Conservation (phyloP, 1,140 invertebrate species). For the Ceratina australensis region DNA sequence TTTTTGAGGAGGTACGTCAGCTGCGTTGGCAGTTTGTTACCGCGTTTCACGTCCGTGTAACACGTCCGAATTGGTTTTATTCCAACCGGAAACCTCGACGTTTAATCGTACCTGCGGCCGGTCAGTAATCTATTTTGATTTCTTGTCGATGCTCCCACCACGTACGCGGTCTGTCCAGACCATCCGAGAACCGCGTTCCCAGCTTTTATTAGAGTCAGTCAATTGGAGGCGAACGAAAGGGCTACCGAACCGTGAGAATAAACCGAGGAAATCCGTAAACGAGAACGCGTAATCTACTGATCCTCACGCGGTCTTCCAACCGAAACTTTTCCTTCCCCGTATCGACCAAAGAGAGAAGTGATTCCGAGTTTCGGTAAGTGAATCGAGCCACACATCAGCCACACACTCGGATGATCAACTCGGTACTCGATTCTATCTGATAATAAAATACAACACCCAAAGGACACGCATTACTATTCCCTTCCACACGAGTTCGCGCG, state of each 20-base stretch:
- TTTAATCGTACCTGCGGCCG: conserved; percentile 35
- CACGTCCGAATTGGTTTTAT: conserved; percentile 54
- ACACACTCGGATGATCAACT: conserved; percentile 17
- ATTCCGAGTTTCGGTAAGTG: conserved; percentile 60
- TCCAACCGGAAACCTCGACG: conserved; percentile 61
- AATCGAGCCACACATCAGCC: conserved; percentile 46
- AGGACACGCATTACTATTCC: conserved; percentile 11
- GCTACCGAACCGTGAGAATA: conserved; percentile 59
- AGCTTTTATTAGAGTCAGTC: conserved; percentile 77
- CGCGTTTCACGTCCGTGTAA: conserved; percentile 12
- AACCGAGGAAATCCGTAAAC: conserved; percentile 22
- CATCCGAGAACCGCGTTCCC: conserved; percentile 53
- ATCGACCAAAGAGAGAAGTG: conserved; percentile 31
- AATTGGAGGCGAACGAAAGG: conserved; percentile 71
- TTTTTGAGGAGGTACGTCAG: background rate
- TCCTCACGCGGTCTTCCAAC: background rate
- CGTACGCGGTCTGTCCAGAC: conserved; percentile 59
- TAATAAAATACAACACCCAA: conserved; percentile 40
- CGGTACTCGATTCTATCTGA: conserved; percentile 23
- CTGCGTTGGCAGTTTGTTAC: conserved; percentile 19
- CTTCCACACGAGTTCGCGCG: background rate
- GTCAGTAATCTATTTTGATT: conserved; percentile 71
- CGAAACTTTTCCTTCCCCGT: background rate
- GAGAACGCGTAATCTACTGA: background rate
- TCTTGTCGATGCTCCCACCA: conserved; percentile 70